Base-by-base conservation (phyloP, 2,797 vertebrate species). In the Diceros bicornis region DNA sequence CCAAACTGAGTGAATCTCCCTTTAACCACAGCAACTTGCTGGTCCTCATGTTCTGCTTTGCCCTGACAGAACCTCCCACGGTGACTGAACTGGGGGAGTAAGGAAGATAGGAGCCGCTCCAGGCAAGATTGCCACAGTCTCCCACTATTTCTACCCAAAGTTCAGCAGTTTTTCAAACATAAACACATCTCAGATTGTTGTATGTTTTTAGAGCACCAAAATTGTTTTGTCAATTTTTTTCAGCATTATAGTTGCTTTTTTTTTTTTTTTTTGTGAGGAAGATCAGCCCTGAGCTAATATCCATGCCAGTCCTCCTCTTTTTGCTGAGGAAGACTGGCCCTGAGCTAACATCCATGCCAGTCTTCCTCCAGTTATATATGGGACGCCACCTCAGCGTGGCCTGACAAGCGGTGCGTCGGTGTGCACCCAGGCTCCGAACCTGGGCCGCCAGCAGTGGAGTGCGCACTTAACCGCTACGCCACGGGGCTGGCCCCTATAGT, bases 201-300 rank as follows among this genome's bases (percentile, higher is more conserved):
- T 66, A 52, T n/a, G 77, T 78, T 96, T 66, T 57, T 41, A 91
- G 88, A 83, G 18, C 57, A 66, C 57, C 71, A 74, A 34, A 94
- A 41, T 66, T 72, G 20, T 78, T 88, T 84, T 68, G n/a, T 71
- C 37, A 25, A 10, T 25, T 41, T 44, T 59, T 87, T 69, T 34
- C 23, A 44, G 50, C 71, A 17, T 92, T 72, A 52, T 29, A 41
- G 7, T 91, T 83, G 21, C 55, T 7, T 37, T 77, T 94, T 83
- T n/a, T n/a, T n/a, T 41, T 41, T 41, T 41, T 41, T 41, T 41
- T 4, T 41, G 41, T 41, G 41, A 41, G 41, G 41, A 41, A 41
- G 41, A 41, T 41, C 41, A 41, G 41, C 41, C 41, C 41, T 41
- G 41, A 41, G 41, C 41, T 41, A 41, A 41, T 41, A 41, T 41